A percentile compares a stretch with the other conserved stretches of the same genome.
phyloP scores from a whole-genome alignment of 2,888 invertebrate genomes.

The Cordilura impudica region DNA sequence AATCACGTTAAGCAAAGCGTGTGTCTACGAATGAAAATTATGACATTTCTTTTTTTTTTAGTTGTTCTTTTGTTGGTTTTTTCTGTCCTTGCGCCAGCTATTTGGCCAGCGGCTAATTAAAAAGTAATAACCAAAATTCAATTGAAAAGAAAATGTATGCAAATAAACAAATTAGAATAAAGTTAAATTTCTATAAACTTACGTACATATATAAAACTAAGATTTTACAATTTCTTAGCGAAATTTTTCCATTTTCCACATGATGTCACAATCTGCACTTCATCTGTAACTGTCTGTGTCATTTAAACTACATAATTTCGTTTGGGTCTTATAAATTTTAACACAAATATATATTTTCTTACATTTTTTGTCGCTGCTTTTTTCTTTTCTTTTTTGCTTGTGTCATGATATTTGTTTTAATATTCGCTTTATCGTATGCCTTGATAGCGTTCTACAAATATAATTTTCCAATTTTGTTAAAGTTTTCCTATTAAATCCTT shows the following conservation, averaged over 20 bases:
- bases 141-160: too few species aligned
- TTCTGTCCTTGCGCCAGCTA: too few species aligned
- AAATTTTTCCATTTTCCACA: constrained; percentile 47
- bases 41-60: too few species aligned
- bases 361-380: constrained; percentile 3
- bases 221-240: too few species aligned
- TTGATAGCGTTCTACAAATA: constrained; percentile 61
- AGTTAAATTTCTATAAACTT: too few species aligned
- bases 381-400: neutral
- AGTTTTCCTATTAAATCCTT: constrained; percentile 67
- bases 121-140: too few species aligned
- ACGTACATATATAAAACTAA: too few species aligned
- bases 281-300: constrained; percentile 51
- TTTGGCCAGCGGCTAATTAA: too few species aligned
- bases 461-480: constrained; percentile 66
- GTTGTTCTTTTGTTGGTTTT: too few species aligned
- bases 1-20: too few species aligned
- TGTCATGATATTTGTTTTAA: constrained; percentile 40
- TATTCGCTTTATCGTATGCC: constrained; percentile 34
- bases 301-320: constrained; percentile 47
- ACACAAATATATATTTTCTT: constrained; percentile 6
- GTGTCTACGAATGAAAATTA: too few species aligned
- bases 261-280: constrained; percentile 53
- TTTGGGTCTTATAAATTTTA: constrained; percentile 29
- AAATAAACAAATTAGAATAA: too few species aligned